Evolutionary conservation across 1,140 invertebrate genomes (phyloP), one percentile per base, ranked within the genome.

Genomic region (Ephestia elutella): DNA sequence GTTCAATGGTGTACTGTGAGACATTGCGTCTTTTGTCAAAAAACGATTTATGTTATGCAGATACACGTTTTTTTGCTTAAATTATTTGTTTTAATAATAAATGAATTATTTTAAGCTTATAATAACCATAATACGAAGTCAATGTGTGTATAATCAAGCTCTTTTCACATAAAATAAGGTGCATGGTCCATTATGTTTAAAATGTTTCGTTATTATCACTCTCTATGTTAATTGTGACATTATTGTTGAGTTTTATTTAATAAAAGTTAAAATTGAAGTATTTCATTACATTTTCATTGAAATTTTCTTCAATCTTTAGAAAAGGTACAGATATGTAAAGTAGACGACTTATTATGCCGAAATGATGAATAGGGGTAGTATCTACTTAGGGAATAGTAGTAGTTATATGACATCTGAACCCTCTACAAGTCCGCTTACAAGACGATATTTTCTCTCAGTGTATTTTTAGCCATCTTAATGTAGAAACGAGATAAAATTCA

Each of bases 211-310:
- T 72, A 54, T 63, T 56, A 54, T 57, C 49, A 21, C 30, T 58
- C 62, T 71, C 68, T 75, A 73, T 72, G 70, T 77, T 76, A 80
- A 68, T 75, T 75, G 78, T 82, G 78, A 73, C 71, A 71, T 71
- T 69, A 77, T 82, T 84, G 83, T 86, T 86, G 83, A 86, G 70
- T 86, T 86, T 86, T 80, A 72, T 79, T 73, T 82, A 81, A 82
- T 82, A 80, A 83, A 86, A 65, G 60, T 21, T 61, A 65, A 72
- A 66, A 64, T 13, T 19, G 32, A 35, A 35, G 9, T n/a, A 15
- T 44, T 44, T 2, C 1, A 5, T 44, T 44, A 15, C 5, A 15
- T 15, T 17, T 15, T 44, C 10, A 11, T 10, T 13, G 28, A 9
- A n/a, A n/a, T n/a, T n/a, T n/a, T n/a, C n/a, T n/a, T n/a, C n/a